Evolutionary conservation across 2,797 vertebrate species (phyloP), one percentile per base, ranked within the genome.

Genomic region (Pagetopsis macropterus): DNA sequence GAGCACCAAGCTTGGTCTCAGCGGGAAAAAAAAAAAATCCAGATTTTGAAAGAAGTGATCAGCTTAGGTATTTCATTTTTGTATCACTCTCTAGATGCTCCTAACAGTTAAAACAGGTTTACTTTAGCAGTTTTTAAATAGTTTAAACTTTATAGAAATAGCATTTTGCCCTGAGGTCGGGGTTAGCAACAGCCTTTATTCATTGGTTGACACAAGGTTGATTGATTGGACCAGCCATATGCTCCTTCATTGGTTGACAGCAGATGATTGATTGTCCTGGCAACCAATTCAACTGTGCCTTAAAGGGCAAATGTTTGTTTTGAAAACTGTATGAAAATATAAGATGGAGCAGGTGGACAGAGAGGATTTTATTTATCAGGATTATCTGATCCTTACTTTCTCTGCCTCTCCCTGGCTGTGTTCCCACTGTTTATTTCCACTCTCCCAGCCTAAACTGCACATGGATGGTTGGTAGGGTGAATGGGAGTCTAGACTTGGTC

Each of bases 301-400:
- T 73, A 83, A 69, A 33, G 56, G 55, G 60, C 55, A 87, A 77
- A 85, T 86, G 77, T 87, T 77, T 87, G 71, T 75, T 85, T 80
- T 13, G 56, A 70, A 64, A 75, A 65, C 43, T 4, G 31, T 40
- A 63, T 66, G n/a, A 17, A n/a, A 49, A 51, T 64, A 31, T 72
- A 48, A 66, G 23, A 77, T 27, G 10, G 11, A 56, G 33, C 52
- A 58, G 65, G 17, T 62, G 54, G 19, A 55, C 45, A 21, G 16
- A 52, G 31, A 56, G 11, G 21, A 50, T 70, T 46, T 23, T 21
- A 49, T 45, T 54, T 17, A 31, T 40, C 14, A 1, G 0, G 11
- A 9, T 1, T 48, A 11, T 57, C 43, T 61, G 17, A 2, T 0
- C 48, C 45, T 78, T 10, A 17, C n/a, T 52, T 63, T 70, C 12